A percentile compares a stretch with the other conserved stretches of the same genome.
Conservation (phyloP, 2,888 invertebrate species). For the Emmelina monodactyla region DNA sequence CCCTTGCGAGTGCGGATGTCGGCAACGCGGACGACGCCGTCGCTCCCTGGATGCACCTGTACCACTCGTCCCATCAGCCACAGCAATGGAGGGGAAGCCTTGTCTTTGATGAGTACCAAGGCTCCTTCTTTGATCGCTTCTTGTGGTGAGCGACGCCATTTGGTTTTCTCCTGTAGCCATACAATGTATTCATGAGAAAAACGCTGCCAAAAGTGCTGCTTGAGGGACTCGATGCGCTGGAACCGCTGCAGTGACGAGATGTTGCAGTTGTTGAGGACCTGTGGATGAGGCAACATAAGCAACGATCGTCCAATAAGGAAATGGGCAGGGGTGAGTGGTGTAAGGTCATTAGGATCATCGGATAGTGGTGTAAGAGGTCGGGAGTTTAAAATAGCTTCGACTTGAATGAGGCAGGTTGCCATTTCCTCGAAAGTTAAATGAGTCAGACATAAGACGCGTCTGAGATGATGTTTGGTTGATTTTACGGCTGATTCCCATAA, state of each 20-base stretch:
- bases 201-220: constrained; percentile 8
- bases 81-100: constrained; percentile 1
- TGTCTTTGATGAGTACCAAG: constrained; percentile 5
- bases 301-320: constrained; percentile 4
- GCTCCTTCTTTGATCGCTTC: constrained; percentile 1
- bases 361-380: constrained; percentile 8
- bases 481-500: too few species aligned
- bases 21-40: constrained; percentile 4
- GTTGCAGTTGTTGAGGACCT: too few species aligned
- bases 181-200: constrained; percentile 7
- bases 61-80: constrained; percentile 4
- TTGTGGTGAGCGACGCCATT: constrained; percentile 5
- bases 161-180: constrained; percentile 6
- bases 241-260: too few species aligned
- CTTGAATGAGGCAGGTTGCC: too few species aligned
- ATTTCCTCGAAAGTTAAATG: constrained; percentile 8
- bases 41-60: background rate
- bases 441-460: constrained; percentile 2
- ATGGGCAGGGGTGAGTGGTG: background rate
- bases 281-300: background rate
- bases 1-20: too few species aligned
- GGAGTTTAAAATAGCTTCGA: constrained; percentile 9
- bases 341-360: constrained; percentile 3
- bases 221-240: constrained; percentile 5
- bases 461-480: too few species aligned